Evolutionary conservation across 1,140 invertebrate genomes (phyloP).

Genomic region (Acromyrmex echinatior): DNA sequence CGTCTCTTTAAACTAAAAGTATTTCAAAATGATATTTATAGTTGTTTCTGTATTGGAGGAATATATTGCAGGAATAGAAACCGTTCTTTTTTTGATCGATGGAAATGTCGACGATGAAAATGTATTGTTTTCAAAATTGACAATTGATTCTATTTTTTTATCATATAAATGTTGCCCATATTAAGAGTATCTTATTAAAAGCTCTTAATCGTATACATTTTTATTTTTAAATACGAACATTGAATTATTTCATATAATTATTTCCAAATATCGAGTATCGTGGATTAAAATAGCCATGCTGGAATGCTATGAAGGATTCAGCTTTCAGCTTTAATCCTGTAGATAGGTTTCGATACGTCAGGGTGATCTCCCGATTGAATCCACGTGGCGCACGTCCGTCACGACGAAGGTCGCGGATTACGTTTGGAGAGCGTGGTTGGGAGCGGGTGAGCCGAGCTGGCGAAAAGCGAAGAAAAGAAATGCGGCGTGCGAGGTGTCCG

Average conservation of each 20-base stretch:
- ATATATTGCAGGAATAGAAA: not conserved
- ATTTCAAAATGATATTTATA: not conserved
- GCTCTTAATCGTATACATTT: not conserved
- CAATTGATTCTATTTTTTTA: not conserved
- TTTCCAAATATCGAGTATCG: not conserved
- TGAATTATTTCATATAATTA: not conserved
- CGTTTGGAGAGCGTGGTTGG: conserved; percentile 47
- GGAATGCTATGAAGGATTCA: not conserved
- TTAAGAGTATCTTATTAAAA: not conserved
- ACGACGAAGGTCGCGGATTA: conserved; percentile 75
- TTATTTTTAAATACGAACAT: not conserved
- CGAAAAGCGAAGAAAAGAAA: conserved; percentile 71
- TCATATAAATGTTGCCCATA: not conserved
- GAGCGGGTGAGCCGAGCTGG: conserved; percentile 23
- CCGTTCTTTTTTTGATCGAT: not conserved
- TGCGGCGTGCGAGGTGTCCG: conserved; percentile 43
- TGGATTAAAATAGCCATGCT: not conserved
- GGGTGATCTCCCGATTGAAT: conserved; percentile 44
- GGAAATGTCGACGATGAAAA: not conserved
- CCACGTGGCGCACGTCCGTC: conserved; percentile 69
- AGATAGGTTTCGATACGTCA: conserved; percentile 44
- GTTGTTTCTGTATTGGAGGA: not conserved
- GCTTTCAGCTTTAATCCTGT: conserved; percentile 54
- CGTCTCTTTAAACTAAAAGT: not conserved
- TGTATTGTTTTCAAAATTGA: not conserved